Base-by-base conservation (phyloP, 2,113 vertebrate genomes). In the Eira barbara region DNA sequence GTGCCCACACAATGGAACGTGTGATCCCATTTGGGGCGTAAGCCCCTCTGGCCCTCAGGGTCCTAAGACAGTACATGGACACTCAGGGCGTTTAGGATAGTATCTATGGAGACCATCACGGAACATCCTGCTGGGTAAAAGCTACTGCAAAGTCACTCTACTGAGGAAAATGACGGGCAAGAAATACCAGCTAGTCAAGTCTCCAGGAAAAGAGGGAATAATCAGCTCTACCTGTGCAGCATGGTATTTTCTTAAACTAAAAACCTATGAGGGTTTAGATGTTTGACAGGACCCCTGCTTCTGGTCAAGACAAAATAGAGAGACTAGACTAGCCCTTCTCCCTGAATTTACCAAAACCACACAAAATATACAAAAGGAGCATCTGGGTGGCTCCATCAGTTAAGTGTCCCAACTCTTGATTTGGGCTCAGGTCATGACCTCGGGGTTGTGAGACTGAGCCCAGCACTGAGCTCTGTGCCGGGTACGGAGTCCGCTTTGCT, bases 31-130 rank as follows among this genome's bases (percentile, higher is more conserved):
- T 20, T 20, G 10, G n/a, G 13, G 7, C n/a, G 45, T 27, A 29
- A 57, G 29, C 61, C 89, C 15, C 42, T 29, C 21, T 7, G 8
- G 47, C 10, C 25, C 81, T 55, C 55, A 25, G 20, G n/a, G 47
- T 49, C 61, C 79, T 39, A 29, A 45, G 49, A 87, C 25, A 78
- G 2, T 25, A 73, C 14, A 20, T 10, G 1, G 34, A 55, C 29
- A 52, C 36, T 20, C 39, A 31, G 14, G 45, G 10, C 81, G 4
- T 10, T 27, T 15, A n/a, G 9, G 13, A 6, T 6, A 65, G 2
- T 1, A 55, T 29, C 49, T 18, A 1, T 1, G 21, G 65, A 11
- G n/a, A 69, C 57, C 3, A 18, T 14, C 2, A 61, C 2, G 3
- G 36, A 6, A n/a, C 10, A 27, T 3, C 17, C 8, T 14, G 23